Conservation (phyloP, 2,888 invertebrate genomes). For the Drosophila quinaria region DNA sequence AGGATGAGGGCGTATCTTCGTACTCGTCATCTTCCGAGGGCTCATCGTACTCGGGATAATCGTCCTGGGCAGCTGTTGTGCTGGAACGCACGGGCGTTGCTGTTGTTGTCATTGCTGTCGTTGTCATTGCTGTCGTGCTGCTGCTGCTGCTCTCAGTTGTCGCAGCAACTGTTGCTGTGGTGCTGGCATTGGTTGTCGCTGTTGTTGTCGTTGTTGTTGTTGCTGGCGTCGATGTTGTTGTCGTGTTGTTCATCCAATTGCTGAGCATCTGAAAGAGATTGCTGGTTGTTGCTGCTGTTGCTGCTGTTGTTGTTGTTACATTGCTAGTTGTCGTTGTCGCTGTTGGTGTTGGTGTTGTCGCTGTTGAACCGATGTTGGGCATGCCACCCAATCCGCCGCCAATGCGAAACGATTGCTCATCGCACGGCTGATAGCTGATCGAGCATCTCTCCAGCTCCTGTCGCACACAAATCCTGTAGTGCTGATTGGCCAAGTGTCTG, state of each 20-base stretch:
- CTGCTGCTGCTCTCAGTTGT: slow-evolving; percentile 18
- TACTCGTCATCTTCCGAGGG: background rate
- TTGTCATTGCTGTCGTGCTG: slow-evolving; percentile 33
- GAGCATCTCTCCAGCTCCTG: slow-evolving; percentile 91
- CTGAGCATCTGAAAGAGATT: slow-evolving; percentile 34
- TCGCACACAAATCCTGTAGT: slow-evolving; percentile 92
- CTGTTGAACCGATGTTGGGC: background rate
- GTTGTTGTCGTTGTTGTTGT: slow-evolving; percentile 9
- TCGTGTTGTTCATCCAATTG: slow-evolving; percentile 36
- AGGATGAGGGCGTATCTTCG: slow-evolving; percentile 34
- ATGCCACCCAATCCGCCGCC: slow-evolving; percentile 84
- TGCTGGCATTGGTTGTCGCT: background rate
- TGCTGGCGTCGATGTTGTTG: slow-evolving; percentile 14
- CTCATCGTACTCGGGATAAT: slow-evolving; percentile 7
- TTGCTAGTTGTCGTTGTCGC: background rate
- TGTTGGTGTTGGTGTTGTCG: background rate
- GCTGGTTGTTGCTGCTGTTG: slow-evolving; percentile 1
- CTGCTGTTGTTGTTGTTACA: background rate
- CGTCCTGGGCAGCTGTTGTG: slow-evolving; percentile 23
- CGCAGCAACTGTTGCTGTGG: slow-evolving; percentile 9
- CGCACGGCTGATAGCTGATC: slow-evolving; percentile 91
- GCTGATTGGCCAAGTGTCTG: slow-evolving; percentile 91
- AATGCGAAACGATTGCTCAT: slow-evolving; percentile 91
- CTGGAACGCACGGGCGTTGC: slow-evolving; percentile 52
- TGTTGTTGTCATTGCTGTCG: slow-evolving; percentile 47